Evolutionary conservation across 2,888 invertebrate genomes (phyloP).

Genomic region (Selenia dentaria): DNA sequence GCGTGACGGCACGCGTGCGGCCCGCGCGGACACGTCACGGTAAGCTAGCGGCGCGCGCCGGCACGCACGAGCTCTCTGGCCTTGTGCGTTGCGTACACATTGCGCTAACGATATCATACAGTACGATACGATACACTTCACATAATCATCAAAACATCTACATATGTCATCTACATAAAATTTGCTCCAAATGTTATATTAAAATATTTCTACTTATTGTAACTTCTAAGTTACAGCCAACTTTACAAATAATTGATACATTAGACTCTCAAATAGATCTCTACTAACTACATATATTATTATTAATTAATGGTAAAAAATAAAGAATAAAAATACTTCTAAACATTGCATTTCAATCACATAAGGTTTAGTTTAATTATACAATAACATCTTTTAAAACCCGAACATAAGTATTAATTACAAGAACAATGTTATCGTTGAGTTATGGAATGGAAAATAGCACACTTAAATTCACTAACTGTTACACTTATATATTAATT

Average conservation of each 20-base stretch:
- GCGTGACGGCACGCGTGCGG: slow-evolving; percentile 18
- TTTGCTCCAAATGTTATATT: slow-evolving; percentile 84
- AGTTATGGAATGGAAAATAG: slow-evolving; percentile 84
- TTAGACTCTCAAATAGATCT: slow-evolving; percentile 85
- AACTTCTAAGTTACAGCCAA: slow-evolving; percentile 85
- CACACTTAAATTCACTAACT: slow-evolving; percentile 85
- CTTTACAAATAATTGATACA: slow-evolving; percentile 85
- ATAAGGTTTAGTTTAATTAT: slow-evolving; percentile 84
- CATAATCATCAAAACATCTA: slow-evolving; percentile 82
- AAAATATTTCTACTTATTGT: slow-evolving; percentile 84
- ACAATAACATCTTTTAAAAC: slow-evolving; percentile 82
- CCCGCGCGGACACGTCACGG: slow-evolving; percentile 14
- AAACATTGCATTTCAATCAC: slow-evolving; percentile 85
- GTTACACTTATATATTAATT: slow-evolving; percentile 84
- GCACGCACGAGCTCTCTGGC: slow-evolving; percentile 39
- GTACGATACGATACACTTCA: slow-evolving; percentile 74
- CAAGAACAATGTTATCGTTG: slow-evolving; percentile 83
- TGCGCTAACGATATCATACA: slow-evolving; percentile 70
- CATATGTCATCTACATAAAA: slow-evolving; percentile 81
- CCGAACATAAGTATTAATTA: slow-evolving; percentile 78
- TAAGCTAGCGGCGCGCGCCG: slow-evolving; percentile 18
- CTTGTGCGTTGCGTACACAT: slow-evolving; percentile 82
- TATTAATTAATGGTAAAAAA: slow-evolving; percentile 83
- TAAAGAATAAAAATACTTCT: slow-evolving; percentile 85
- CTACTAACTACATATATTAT: slow-evolving; percentile 74